Percentiles rank a stretch among this genome's conserved stretches.
Conservation (phyloP, 2,888 invertebrate species). For the Fabriciana adippe region DNA sequence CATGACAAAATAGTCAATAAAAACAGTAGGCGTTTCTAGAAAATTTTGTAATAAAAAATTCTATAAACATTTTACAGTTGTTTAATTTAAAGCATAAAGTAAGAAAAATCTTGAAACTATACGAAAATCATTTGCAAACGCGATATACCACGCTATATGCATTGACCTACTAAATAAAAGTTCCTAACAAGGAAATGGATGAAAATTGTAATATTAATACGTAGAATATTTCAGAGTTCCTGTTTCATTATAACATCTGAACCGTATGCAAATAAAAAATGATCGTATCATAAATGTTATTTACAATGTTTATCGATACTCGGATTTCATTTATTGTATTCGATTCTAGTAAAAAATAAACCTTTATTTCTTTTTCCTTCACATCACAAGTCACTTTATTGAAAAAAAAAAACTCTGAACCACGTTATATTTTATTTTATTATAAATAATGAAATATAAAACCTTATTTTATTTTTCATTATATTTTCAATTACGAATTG, state of each 20-base stretch:
- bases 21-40: no score
- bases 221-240: conserved; percentile 1
- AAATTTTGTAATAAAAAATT: no score
- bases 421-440: no score
- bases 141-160: not conserved
- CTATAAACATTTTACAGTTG: no score
- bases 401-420: no score
- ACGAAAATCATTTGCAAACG: not conserved
- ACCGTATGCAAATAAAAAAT: conserved; percentile 1
- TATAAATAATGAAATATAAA: no score
- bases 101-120: not conserved
- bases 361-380: no score
- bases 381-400: no score
- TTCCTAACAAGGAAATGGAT: conserved; percentile 9
- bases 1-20: no score
- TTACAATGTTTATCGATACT: not conserved
- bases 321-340: no score
- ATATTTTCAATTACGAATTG: conserved; percentile 6
- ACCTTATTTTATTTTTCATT: not conserved
- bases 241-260: conserved; percentile 10
- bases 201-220: conserved; percentile 4
- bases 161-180: not conserved
- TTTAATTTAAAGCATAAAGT: conserved; percentile 1
- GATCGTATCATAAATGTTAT: not conserved
- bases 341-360: no score